Conservation (phyloP, 2,797 vertebrate genomes). For the Chiloscyllium punctatum region DNA sequence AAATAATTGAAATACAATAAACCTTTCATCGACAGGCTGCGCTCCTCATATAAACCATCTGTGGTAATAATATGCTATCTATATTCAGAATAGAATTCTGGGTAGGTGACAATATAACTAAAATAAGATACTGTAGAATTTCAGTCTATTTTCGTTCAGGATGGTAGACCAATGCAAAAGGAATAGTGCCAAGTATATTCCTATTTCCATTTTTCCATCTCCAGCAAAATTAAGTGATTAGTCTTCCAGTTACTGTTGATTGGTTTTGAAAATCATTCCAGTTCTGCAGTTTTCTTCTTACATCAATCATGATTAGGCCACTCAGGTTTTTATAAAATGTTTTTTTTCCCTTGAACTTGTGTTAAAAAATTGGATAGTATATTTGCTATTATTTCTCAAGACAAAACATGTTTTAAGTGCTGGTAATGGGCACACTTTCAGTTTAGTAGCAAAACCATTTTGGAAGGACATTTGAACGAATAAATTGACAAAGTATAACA, state of each 20-base stretch:
- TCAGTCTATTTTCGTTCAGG: neutral
- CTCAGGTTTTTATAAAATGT: neutral
- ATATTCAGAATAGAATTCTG: neutral
- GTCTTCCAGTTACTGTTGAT: neutral
- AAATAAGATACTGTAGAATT: slow-evolving; percentile 22
- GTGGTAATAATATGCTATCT: slow-evolving; percentile 14
- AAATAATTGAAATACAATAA: slow-evolving; percentile 58
- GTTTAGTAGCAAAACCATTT: neutral
- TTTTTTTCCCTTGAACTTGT: neutral
- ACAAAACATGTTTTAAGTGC: neutral
- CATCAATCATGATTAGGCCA: neutral
- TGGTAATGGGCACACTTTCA: neutral
- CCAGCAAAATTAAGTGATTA: slow-evolving; percentile 15
- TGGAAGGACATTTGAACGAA: neutral
- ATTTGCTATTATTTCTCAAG: neutral
- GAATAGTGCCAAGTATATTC: neutral
- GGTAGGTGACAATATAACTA: neutral
- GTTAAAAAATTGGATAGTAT: neutral
- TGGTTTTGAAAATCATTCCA: neutral
- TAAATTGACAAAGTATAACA: neutral
- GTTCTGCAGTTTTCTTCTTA: neutral
- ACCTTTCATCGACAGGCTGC: slow-evolving; percentile 44
- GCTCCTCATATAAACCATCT: slow-evolving; percentile 31
- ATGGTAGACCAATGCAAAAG: slow-evolving; percentile 2
- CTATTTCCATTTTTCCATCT: neutral